phyloP scores from a whole-genome alignment of 37 sponge, comb jelly and placozoan species.

The Haliclona indistincta region DNA sequence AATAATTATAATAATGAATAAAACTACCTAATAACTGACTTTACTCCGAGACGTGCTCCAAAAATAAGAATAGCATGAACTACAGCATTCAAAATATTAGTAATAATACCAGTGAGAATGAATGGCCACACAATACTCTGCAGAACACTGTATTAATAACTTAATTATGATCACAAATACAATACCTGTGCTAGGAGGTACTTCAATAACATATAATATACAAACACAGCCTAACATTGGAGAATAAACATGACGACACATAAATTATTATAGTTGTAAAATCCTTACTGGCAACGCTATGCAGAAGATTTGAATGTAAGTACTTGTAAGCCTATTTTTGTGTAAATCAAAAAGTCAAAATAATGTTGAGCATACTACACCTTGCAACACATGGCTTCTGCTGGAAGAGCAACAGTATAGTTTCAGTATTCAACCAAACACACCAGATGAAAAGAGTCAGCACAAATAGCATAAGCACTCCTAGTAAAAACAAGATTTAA shows the following conservation, averaged over 20 bases:
- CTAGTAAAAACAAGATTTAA: constrained; percentile 13
- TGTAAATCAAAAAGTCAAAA: constrained; percentile 20
- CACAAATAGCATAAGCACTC: constrained; percentile 28
- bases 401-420: constrained; percentile 46
- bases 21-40: constrained; percentile 27
- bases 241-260: background rate
- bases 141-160: too few species aligned
- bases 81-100: constrained; percentile 16
- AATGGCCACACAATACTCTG: constrained; percentile 63
- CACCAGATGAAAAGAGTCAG: constrained; percentile 19
- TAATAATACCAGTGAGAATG: constrained; percentile 11
- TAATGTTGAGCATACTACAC: too few species aligned
- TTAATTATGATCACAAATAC: too few species aligned
- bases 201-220: constrained; percentile 19
- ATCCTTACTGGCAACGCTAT: constrained; percentile 38
- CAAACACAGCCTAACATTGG: constrained; percentile 11
- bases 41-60: constrained; percentile 21
- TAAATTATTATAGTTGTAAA: background rate
- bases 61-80: constrained; percentile 38
- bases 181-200: constrained; percentile 50
- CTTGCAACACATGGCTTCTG: constrained; percentile 65
- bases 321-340: too few species aligned
- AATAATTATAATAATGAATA: background rate
- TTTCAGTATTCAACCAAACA: constrained; percentile 65
- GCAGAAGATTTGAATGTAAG: constrained; percentile 19